Base-by-base conservation (phyloP, 2,888 invertebrate species). In the Cerastis leucographa region DNA sequence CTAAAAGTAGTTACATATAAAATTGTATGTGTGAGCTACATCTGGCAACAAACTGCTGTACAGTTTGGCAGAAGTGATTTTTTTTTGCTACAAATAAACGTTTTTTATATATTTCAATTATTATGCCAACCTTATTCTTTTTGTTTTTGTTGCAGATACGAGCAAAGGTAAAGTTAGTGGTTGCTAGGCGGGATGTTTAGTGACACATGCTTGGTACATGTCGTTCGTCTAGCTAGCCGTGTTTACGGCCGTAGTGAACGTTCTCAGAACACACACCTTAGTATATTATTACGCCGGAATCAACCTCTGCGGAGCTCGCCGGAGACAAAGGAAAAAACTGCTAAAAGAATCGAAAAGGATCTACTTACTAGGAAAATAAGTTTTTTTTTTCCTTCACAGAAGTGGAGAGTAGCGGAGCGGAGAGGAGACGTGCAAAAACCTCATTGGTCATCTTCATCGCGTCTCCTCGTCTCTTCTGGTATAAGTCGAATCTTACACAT, bases 161-260 rank as follows among this genome's bases (percentile, higher is more conserved):
- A 42, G 94, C 93, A 0, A 93, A 92, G 74, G 88, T 93, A 0
- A 88, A 93, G n/a, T n/a, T n/a, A n/a, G n/a, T n/a, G n/a, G n/a
- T n/a, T n/a, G n/a, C n/a, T n/a, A n/a, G n/a, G n/a, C n/a, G 70
- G 94, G 94, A 0, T 90, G 91, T 35, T 87, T 93, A 35, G 92
- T 94, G 0, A 91, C 93, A 1, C 93, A 92, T 68, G 92, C 93
- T 4, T 96, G 94, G 93, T 91, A 93, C 46, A 85, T 89, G 11
- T 87, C 94, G 3, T 93, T 91, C 59, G 11, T 90, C 17, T 89
- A 89, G n/a, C 78, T 92, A n/a, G 73, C 81, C 14, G 42, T 76
- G 0, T 89, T 85, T 68, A 85, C 85, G 0, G 85, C 83, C 0
- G 77, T 88, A 2, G 78, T 87, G 0, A 85, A 89, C 3, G 49